Conservation (phyloP, 1,140 invertebrate species). For the Luehdorfia chinensis region DNA sequence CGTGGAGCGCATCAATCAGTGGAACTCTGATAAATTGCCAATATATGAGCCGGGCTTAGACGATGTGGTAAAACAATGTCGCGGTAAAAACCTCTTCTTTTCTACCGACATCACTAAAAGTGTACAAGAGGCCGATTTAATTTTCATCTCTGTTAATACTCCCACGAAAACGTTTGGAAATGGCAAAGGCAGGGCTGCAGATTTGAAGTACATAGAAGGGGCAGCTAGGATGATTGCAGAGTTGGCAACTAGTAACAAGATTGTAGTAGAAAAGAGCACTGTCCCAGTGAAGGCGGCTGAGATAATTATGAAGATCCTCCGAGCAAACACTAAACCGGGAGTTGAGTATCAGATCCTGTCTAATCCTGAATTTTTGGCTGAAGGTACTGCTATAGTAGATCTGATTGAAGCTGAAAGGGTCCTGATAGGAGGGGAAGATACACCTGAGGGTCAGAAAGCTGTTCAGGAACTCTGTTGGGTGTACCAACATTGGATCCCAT, state of each 20-base stretch:
- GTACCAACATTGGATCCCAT: constrained; percentile 97
- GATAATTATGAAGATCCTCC: constrained; percentile 96
- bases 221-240: constrained; percentile 97
- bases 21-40: constrained; percentile 98
- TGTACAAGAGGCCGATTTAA: constrained; percentile 96
- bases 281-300: constrained; percentile 98
- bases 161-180: constrained; percentile 98
- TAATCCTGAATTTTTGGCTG: constrained; percentile 99
- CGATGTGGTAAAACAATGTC: constrained; percentile 92
- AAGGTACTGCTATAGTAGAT: constrained; percentile 98
- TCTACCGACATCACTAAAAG: constrained; percentile 93
- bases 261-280: constrained; percentile 99
- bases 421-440: constrained; percentile 97
- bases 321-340: constrained; percentile 90
- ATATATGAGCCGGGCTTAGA: constrained; percentile 99
- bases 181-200: constrained; percentile 97
- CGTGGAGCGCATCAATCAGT: constrained; percentile 93
- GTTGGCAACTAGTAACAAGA: constrained; percentile 93
- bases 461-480: constrained; percentile 91
- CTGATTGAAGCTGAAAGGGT: constrained; percentile 96
- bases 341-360: constrained; percentile 93
- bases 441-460: constrained; percentile 88
- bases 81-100: constrained; percentile 96
- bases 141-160: constrained; percentile 99
- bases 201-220: constrained; percentile 98